Percentiles rank a stretch among this genome's conserved stretches.
phyloP scores from a whole-genome alignment of 2,113 vertebrate genomes.

The Calidris pygmaea region DNA sequence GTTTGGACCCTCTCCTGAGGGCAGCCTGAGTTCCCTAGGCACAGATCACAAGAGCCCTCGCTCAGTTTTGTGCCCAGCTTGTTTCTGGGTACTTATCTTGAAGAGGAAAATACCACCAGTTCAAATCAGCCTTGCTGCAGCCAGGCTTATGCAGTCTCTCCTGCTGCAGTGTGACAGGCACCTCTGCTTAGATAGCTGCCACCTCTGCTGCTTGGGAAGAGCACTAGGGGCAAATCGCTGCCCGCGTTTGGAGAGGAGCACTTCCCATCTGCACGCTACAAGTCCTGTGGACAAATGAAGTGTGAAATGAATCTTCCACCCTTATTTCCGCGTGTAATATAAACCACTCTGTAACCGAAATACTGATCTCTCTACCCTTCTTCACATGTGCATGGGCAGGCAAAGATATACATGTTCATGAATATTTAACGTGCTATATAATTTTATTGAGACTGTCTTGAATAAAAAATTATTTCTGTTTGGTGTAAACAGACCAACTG shows the following conservation, averaged over 20 bases:
- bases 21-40: neutral
- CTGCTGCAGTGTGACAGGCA: neutral
- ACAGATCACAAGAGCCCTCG: neutral
- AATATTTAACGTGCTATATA: neutral
- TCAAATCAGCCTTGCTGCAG: neutral
- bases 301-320: constrained; percentile 12
- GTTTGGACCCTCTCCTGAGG: neutral
- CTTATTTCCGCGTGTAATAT: neutral
- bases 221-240: neutral
- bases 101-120: neutral
- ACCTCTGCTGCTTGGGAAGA: neutral
- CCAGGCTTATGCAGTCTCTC: neutral
- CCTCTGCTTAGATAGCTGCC: neutral
- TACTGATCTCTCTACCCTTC: neutral
- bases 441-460: constrained; percentile 8
- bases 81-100: neutral
- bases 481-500: constrained; percentile 4
- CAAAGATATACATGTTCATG: neutral
- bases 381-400: neutral
- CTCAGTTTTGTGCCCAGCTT: neutral
- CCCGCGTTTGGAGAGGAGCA: neutral
- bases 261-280: neutral
- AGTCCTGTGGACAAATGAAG: neutral
- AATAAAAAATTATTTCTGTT: neutral
- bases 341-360: neutral